A percentile compares a stretch with the other conserved stretches of the same genome.
Evolutionary conservation across 2,888 invertebrate species (phyloP).

Genomic region (Plebejus anna): DNA sequence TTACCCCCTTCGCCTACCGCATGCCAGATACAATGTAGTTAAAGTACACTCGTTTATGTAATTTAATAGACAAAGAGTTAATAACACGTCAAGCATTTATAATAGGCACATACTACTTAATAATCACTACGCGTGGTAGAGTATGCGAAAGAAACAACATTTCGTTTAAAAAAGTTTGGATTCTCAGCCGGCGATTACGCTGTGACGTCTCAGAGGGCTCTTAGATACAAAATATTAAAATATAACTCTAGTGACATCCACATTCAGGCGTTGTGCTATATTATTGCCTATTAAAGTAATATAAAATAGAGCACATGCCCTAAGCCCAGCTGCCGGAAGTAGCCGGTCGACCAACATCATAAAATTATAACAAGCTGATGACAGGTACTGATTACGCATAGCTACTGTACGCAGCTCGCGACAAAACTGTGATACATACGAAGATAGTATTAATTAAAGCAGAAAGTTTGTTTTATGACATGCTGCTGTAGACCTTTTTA

Average conservation of each 20-base stretch:
- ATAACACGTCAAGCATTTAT: not conserved
- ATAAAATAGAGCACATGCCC: not conserved
- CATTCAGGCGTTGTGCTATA: not conserved
- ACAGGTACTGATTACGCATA: not conserved
- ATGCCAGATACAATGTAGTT: not conserved
- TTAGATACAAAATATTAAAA: too few relatives aligned
- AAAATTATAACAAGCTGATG: slow-evolving; percentile 1
- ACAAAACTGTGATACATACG: not conserved
- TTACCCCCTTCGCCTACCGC: not conserved
- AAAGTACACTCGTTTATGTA: not conserved
- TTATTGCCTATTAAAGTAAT: not conserved
- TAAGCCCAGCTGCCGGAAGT: not conserved
- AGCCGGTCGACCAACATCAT: not conserved
- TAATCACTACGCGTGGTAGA: too few relatives aligned
- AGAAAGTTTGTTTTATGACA: not conserved
- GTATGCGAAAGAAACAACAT: too few relatives aligned
- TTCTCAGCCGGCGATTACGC: too few relatives aligned
- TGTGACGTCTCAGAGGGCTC: too few relatives aligned
- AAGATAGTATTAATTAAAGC: not conserved
- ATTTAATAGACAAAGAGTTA: not conserved
- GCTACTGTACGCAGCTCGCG: not conserved
- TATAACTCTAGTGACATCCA: not conserved
- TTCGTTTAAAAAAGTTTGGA: too few relatives aligned
- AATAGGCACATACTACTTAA: too few relatives aligned
- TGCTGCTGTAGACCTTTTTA: not conserved